Evolutionary conservation across 2,797 vertebrate genomes (phyloP), one percentile per base, ranked within the genome.

Genomic region (Craterocephalus amniculus): DNA sequence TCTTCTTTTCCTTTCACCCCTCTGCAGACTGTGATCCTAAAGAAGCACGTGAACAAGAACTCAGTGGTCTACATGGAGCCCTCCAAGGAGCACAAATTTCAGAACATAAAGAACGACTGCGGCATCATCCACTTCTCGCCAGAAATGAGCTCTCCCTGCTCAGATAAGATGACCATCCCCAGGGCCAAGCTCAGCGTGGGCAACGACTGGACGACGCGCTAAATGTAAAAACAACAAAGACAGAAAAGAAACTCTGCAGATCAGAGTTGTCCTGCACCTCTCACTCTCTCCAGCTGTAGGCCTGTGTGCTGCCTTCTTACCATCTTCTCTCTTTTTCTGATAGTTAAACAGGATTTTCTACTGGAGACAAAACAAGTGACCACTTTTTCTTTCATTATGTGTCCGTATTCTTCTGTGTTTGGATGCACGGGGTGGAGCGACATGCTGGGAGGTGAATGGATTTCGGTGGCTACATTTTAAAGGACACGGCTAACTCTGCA

Each of bases 21-120:
- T 65, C 54, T 48, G 16, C 67, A 95, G 95, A 93, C 94, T 1
- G 94, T 95, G 84, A 94, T 95, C 80, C 87, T 95, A 36, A 94
- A 95, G 89, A 95, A 95, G 76, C 94, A 95, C 0, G 87, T 95
- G 16, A 95, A 94, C 88, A 95, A 92, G 86, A 94, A 91, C 86
- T 92, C 94, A 0, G 94, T 95, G 68, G 92, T 95, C 45, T 95
- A 95, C 83, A 93, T 95, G 94, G 94, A 95, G 77, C 93, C 94
- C 3, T 94, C 93, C 57, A 95, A 93, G 82, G 95, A 95, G 84
- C 94, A 93, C 87, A 94, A 92, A 67, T 93, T 94, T 73, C 94
- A 93, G 84, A 95, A 88, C 8, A 79, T 90, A 77, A 95, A 93
- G 88, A 95, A 88, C 43, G 93, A 94, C 87, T 94, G 92, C 2